phyloP scores from a whole-genome alignment of 2,888 invertebrate genomes.

The Plagodis dolabraria region DNA sequence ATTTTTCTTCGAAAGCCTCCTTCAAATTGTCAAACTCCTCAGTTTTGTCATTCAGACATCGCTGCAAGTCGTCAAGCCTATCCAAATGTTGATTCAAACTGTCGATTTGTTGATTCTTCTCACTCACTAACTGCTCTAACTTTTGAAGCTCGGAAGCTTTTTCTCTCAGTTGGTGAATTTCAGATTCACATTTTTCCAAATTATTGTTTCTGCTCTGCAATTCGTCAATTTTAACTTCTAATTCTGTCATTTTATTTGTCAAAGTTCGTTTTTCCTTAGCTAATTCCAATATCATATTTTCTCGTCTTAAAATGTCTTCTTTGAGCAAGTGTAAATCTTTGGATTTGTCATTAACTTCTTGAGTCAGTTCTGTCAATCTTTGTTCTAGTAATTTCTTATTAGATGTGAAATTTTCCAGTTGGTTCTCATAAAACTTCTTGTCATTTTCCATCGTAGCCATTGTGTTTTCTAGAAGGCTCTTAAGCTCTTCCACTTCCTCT shows the following conservation, averaged over 20 bases:
- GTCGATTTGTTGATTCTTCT: conserved; percentile 83
- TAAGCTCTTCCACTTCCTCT: conserved; percentile 77
- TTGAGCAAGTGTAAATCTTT: conserved; percentile 81
- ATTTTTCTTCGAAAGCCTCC: conserved; percentile 76
- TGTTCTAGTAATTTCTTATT: conserved; percentile 82
- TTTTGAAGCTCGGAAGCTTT: conserved; percentile 77
- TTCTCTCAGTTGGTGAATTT: conserved; percentile 76
- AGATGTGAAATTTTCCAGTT: conserved; percentile 79
- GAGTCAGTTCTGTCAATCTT: conserved; percentile 84
- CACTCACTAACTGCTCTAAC: conserved; percentile 81
- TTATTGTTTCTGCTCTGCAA: conserved; percentile 70
- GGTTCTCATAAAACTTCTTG: conserved; percentile 83
- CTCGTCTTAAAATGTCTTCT: conserved; percentile 83
- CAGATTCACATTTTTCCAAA: conserved; percentile 68
- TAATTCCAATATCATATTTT: conserved; percentile 84
- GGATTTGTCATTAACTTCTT: conserved; percentile 80
- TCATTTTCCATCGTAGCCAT: conserved; percentile 82
- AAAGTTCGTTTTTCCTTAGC: conserved; percentile 84
- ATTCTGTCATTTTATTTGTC: conserved; percentile 73
- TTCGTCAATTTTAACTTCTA: conserved; percentile 81
- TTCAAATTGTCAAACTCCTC: conserved; percentile 76
- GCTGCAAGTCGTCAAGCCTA: conserved; percentile 76
- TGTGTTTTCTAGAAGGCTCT: conserved; percentile 75
- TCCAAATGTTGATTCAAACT: conserved; percentile 80
- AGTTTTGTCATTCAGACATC: conserved; percentile 78